A percentile compares a stretch with the other conserved stretches of the same genome.
Conservation (phyloP, 2,113 vertebrate genomes). For the Poecilia latipinna region DNA sequence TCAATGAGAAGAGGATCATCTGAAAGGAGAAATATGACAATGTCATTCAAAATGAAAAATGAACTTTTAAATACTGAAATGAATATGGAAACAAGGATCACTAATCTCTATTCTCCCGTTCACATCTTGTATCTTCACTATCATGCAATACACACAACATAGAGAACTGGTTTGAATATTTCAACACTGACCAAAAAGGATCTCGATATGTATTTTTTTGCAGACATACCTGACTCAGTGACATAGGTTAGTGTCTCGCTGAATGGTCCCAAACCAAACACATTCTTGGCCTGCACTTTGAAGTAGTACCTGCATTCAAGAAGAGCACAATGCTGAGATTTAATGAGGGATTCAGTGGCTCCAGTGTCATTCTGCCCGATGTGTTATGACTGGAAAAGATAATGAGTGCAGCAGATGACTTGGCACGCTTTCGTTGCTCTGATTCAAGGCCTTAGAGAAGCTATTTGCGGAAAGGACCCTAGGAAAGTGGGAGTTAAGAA, state of each 20-base stretch:
- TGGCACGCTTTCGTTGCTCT: conserved; percentile 26
- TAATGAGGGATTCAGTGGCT: conserved; percentile 20
- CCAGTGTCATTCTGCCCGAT: conserved; percentile 13
- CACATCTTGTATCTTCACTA: conserved; percentile 30
- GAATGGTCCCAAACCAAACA: conserved; percentile 91
- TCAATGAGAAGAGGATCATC: conserved; percentile 87
- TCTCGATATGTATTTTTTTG: conserved; percentile 10
- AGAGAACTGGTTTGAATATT: not conserved
- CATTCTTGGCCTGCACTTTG: conserved; percentile 95
- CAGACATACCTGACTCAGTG: conserved; percentile 92
- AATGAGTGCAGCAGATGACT: conserved; percentile 58
- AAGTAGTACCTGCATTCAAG: conserved; percentile 92
- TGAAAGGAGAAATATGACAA: conserved; percentile 64
- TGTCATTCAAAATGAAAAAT: conserved; percentile 35
- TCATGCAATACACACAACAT: not conserved
- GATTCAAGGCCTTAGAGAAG: conserved; percentile 48
- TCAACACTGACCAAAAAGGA: conserved; percentile 13
- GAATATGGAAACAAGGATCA: conserved; percentile 11
- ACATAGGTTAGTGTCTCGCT: conserved; percentile 91
- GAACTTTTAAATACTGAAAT: conserved; percentile 27
- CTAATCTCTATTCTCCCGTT: not conserved
- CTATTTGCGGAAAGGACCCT: conserved; percentile 39
- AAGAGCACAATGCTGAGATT: conserved; percentile 11
- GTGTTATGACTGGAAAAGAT: conserved; percentile 40
- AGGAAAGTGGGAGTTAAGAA: not conserved